A percentile compares a stretch with the other conserved stretches of the same genome.
Conservation (phyloP, 2,113 vertebrate genomes). For the Numenius arquata region DNA sequence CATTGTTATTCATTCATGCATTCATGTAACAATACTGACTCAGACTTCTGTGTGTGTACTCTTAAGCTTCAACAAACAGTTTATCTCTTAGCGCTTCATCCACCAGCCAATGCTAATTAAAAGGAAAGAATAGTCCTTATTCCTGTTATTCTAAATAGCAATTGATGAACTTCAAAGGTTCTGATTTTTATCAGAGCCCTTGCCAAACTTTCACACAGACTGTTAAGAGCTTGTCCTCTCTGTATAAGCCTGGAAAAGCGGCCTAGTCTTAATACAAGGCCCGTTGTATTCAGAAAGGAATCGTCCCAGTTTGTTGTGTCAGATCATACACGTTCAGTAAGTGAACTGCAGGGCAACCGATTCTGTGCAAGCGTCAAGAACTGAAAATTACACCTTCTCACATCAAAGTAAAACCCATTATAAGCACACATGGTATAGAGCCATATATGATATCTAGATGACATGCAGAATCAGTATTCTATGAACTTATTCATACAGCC, state of each 20-base stretch:
- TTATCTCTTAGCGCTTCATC: conserved; percentile 55
- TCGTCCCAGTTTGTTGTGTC: neutral
- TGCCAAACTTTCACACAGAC: neutral
- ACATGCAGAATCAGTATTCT: neutral
- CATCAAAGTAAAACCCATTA: neutral
- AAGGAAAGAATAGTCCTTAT: conserved; percentile 56
- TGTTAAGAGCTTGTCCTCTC: neutral
- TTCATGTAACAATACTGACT: conserved; percentile 67
- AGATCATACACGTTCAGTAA: neutral
- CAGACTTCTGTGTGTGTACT: conserved; percentile 39
- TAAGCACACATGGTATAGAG: neutral
- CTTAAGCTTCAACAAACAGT: conserved; percentile 65
- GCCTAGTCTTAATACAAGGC: neutral
- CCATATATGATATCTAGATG: neutral
- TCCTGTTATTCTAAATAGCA: conserved; percentile 49
- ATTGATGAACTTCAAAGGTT: conserved; percentile 47
- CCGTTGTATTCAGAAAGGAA: neutral
- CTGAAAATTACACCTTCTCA: neutral
- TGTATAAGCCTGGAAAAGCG: neutral
- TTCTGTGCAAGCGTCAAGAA: neutral
- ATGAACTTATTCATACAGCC: neutral
- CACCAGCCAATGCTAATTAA: conserved; percentile 64
- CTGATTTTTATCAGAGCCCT: conserved; percentile 44
- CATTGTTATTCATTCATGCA: conserved; percentile 72
- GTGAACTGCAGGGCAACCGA: neutral